Evolutionary conservation across 2,113 vertebrate species (phyloP), one percentile per base, ranked within the genome.

Genomic region (Tachysurus fulvidraco): DNA sequence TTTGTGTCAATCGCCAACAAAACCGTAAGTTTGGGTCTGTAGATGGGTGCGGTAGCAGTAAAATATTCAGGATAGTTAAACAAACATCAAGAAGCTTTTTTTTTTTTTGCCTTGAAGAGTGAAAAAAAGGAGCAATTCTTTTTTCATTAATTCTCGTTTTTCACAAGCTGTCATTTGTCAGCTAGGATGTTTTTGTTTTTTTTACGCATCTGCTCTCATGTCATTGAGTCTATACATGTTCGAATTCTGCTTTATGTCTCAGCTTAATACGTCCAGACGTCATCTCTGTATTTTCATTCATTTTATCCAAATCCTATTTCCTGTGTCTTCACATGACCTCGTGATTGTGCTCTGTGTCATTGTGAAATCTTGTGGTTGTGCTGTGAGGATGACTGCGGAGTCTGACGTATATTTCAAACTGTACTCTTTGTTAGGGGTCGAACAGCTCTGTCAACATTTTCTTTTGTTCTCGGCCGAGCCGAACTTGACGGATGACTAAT

Each of bases 401-500:
- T 41, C 54, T 57, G 77, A 80, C 21, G 54, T 16, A 46, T 46
- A 60, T 74, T 60, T 59, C 83, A 25, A 12, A 73, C 19, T 5
- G 17, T 23, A 55, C 64, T 25, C 16, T 36, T 73, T 84, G 83
- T 84, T 83, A 76, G 52, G 54, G 0, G 54, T 10, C n/a, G 69
- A 74, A 52, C 36, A 54, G 73, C 60, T 65, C 73, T 78, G 73
- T 85, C 84, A 64, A 36, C 41, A 54, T 12, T 78, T 52, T 44
- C 21, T 76, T 85, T 78, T 52, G 44, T 78, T 41, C 84, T 44
- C 12, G 44, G 10, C 25, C 41, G 28, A 25, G 59, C 44, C n/a
- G 54, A 44, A 12, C 36, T 12, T 71, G 74, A 85, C 36, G n/a
- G 60, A 85, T 77, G 73, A 78, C 52, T n/a, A 21, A 83, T 50